These are phyloP conservation scores for Heteromormyrus szaboi DNA, from an alignment of 2,797 vertebrate species.

Conservation along the genomic window DNA sequence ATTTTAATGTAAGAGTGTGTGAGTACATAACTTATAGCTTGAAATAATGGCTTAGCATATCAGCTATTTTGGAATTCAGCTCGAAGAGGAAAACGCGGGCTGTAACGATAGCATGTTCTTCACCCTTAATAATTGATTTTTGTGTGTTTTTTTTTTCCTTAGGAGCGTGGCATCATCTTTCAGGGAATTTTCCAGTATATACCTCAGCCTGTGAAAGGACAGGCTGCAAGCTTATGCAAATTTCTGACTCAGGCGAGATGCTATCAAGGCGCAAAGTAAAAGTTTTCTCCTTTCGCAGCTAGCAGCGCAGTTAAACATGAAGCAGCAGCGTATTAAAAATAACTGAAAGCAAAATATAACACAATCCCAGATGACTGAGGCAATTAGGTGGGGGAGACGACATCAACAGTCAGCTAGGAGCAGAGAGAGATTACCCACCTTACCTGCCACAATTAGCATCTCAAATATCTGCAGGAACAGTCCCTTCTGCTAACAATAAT, in stretches of 20 bases:
- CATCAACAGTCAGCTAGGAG: background rate
- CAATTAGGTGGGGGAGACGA: background rate
- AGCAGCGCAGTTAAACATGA: background rate
- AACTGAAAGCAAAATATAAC: conserved; percentile 1
- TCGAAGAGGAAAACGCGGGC: background rate
- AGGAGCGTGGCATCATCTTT: background rate
- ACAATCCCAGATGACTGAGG: background rate
- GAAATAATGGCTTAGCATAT: background rate
- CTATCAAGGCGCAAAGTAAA: background rate
- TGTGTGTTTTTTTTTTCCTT: background rate
- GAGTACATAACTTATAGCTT: background rate
- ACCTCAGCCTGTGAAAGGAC: background rate
- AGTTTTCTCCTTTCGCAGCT: background rate
- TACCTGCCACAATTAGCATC: background rate
- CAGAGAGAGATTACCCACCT: background rate
- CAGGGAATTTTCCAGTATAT: background rate
- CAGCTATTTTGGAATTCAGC: background rate
- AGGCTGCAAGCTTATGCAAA: background rate
- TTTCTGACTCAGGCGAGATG: background rate
- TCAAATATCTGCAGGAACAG: background rate
- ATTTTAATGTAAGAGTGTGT: background rate
- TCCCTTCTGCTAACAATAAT: background rate
- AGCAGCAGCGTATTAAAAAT: background rate
- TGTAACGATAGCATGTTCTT: background rate
- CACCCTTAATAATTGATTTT: background rate